Percentiles rank a stretch among this genome's conserved stretches.
phyloP scores from a whole-genome alignment of 2,113 vertebrate genomes.

The Chaetorhynchus papuensis region DNA sequence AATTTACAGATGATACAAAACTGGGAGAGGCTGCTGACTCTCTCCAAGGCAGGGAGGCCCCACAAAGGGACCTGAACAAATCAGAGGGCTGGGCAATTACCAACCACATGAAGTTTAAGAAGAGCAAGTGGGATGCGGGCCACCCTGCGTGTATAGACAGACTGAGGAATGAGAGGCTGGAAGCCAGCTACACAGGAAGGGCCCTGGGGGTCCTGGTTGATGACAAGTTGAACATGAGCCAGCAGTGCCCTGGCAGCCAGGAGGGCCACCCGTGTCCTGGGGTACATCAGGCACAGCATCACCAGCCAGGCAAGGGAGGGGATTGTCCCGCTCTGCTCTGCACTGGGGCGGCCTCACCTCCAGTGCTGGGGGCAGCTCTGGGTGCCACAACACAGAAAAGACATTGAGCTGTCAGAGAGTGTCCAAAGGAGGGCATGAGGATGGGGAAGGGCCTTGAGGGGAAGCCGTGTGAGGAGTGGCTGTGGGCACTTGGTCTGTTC shows the following conservation, averaged over 20 bases:
- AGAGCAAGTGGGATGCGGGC: fast-evolving
- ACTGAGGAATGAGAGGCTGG: background rate
- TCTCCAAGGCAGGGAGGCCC: background rate
- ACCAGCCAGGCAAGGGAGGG: fast-evolving
- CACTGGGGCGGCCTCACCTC: fast-evolving
- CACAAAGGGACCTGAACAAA: background rate
- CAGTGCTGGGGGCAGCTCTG: fast-evolving
- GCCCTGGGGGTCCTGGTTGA: fast-evolving
- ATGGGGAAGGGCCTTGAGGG: background rate
- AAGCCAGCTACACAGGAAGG: background rate
- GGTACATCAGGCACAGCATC: background rate
- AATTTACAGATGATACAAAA: background rate
- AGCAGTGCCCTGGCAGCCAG: background rate
- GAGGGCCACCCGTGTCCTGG: fast-evolving
- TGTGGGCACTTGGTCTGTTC: background rate
- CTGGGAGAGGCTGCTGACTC: background rate
- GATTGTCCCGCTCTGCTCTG: background rate
- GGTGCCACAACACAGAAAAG: background rate
- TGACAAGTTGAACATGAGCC: fast-evolving
- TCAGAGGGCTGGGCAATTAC: background rate
- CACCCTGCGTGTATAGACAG: background rate
- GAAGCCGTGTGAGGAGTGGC: background rate
- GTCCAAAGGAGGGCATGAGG: fast-evolving
- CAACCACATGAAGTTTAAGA: background rate
- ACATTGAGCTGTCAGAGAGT: background rate